Evolutionary conservation across 2,888 invertebrate species (phyloP), one percentile per base, ranked within the genome.

Genomic region (Aphelenchoides bicaudatus): DNA sequence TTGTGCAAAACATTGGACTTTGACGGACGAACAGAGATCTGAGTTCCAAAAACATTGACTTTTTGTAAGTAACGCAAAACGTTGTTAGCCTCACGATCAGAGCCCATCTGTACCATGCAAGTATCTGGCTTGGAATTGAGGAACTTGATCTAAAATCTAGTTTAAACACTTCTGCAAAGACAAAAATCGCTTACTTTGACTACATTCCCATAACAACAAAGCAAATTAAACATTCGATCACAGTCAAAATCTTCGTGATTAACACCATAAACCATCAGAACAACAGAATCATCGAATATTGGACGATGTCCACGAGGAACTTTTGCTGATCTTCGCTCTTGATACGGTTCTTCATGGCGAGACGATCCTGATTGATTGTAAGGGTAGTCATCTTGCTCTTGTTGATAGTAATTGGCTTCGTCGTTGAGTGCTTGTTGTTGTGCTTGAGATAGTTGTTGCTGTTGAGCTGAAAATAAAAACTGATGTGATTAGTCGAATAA

Each of bases 91-190:
- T 93, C 90, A 58, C 89, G 87, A 13, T 87, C 87, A 81, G 93
- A 93, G 6, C 94, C 93, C 91, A 98, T 91, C 83, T 98, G 94
- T 53, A 96, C 90, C 96, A 98, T 98, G 46, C 94, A 94, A 57
- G 94, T 92, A 66, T 96, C 96, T 79, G 93, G 92, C 83, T 96
- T 98, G 63, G 91, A 91, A 84, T 93, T 92, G 82, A 98, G 83
- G 83, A 96, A 98, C 83, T 96, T 96, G 80, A 96, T 84, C 88
- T 87, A 81, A 1, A 72, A 67, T 8, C 10, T 49, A 48, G 50
- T 48, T 8, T 49, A 31, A 49, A 50, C 50, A 21, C 19, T 52
- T 52, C 5, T 5, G 10, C 21, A n/a, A n/a, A n/a, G n/a, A n/a
- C 55, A n/a, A n/a, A 19, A 52, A 51, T 52, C 8, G 25, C 55